Evolutionary conservation across 1,140 invertebrate genomes (phyloP), one percentile per base, ranked within the genome.

Genomic region (Drosophila simulans): DNA sequence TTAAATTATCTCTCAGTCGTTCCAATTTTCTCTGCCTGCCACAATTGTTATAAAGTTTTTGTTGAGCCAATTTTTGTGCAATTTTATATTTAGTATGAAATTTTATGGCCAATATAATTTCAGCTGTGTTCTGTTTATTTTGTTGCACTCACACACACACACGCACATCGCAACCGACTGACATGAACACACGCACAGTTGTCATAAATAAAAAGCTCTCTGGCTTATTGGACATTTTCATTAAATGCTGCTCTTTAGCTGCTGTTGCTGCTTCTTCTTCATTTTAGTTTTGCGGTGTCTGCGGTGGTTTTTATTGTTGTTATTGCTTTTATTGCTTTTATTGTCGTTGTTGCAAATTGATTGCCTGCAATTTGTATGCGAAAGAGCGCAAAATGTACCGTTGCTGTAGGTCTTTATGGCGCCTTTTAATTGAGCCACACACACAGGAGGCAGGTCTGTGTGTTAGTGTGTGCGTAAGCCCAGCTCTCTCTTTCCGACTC

Each of bases 291-390:
- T 70, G 65, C 63, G 48, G 58, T 43, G 49, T 62, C 45, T 60
- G 45, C 35, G 65, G 59, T 56, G 35, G 27, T 22, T 43, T 51
- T 51, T 46, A 55, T 54, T 59, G 65, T 40, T 49, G 49, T 62
- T 75, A 39, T 56, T 74, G 39, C 60, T 49, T 62, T 62, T 75
- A 39, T 56, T 74, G 39, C 60, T 53, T 40, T 51, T 64, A 64
- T 40, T 75, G 43, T 49, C 56, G 39, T 66, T 59, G 40, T 37
- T 49, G 59, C 56, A 64, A 88, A 88, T 82, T 88, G 80, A 88
- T 88, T 88, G 83, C 79, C 65, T 72, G 83, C 83, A 77, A 88
- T 88, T 83, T 89, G 58, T 63, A 88, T 88, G 79, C 83, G 71
- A 62, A 55, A 39, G 68, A 45, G 60, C 70, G 54, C 56, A 68